Evolutionary conservation across 2,888 invertebrate species (phyloP).

Genomic region (Mycalesis mineus): DNA sequence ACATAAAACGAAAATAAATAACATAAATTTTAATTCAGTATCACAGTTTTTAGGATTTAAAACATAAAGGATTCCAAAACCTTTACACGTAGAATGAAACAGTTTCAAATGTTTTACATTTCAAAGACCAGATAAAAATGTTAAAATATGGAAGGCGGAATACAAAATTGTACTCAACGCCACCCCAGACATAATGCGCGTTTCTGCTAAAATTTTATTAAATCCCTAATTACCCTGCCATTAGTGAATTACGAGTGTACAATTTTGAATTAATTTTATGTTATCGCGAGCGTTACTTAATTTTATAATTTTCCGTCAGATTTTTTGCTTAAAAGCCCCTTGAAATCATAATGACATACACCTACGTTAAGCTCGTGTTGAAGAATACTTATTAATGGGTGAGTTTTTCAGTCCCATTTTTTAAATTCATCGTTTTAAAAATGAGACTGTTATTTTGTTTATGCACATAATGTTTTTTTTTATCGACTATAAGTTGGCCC

Average conservation of each 20-base stretch:
- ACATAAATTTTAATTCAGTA: too few species aligned
- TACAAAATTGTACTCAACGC: constrained; percentile 5
- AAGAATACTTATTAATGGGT: too few species aligned
- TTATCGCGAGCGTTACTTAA: not conserved
- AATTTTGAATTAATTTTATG: not conserved
- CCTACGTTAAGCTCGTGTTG: too few species aligned
- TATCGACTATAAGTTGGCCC: too few species aligned
- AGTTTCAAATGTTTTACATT: not conserved
- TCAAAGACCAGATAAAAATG: not conserved
- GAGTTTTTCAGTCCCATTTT: too few species aligned
- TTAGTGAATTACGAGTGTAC: constrained; percentile 15
- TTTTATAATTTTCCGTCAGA: not conserved
- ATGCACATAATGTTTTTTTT: too few species aligned
- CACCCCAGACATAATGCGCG: constrained; percentile 10
- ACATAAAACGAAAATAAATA: too few species aligned
- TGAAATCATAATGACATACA: too few species aligned
- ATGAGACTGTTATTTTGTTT: too few species aligned
- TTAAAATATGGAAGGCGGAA: constrained; percentile 2
- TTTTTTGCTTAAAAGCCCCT: too few species aligned
- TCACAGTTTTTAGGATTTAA: too few species aligned
- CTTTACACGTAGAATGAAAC: not conserved
- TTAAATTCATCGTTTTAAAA: too few species aligned
- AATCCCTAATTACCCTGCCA: constrained; percentile 27
- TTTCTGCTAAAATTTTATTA: constrained; percentile 25
- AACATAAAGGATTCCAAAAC: not conserved